Evolutionary conservation across 2,888 invertebrate species (phyloP), one percentile per base, ranked within the genome.

Genomic region (Andrena hattorfiana): DNA sequence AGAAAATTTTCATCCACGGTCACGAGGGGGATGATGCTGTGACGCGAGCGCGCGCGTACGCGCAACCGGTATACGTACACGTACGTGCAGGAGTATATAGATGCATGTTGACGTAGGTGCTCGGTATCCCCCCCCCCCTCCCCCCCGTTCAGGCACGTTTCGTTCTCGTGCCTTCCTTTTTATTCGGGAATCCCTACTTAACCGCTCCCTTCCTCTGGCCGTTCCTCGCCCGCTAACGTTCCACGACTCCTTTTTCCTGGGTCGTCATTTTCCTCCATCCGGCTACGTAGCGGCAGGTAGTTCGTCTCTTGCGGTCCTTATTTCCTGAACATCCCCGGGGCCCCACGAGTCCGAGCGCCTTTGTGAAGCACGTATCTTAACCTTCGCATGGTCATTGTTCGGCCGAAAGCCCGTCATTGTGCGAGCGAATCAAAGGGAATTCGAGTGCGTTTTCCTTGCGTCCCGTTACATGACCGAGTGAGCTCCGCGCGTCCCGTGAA

Each of bases 1-100:
- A 91, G 91, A 92, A 91, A 88, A 78, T 91, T 89, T 82, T 84
- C 87, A 87, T 85, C 84, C 87, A 85, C 75, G 78, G 77, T 77
- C 85, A 35, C 66, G 81, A 72, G 80, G 62, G 81, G 75, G 78
- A 86, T 84, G 86, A 90, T 74, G 79, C 30, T 77, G 32, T 13
- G 10, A 20, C 32, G 67, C 7, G 54, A 2, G 32, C 67, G 51
- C 67, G 30, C 51, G 75, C 42, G 67, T 30, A 16, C 66, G 28
- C 62, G 32, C 54, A 77, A 76, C 77, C 68, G 77, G 79, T 85
- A 80, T 79, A 70, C 23, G 23, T 56, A 1, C 56, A 13, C 56
- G 10, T 5, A 5, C 42, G 10, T 42, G 42, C 4, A 13, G 42
- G 8, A 8, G 16, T 16, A 42, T 16, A 16, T 1, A 42, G 16